Base-by-base conservation (phyloP, 2,888 invertebrate genomes). In the Tenthredo livida region DNA sequence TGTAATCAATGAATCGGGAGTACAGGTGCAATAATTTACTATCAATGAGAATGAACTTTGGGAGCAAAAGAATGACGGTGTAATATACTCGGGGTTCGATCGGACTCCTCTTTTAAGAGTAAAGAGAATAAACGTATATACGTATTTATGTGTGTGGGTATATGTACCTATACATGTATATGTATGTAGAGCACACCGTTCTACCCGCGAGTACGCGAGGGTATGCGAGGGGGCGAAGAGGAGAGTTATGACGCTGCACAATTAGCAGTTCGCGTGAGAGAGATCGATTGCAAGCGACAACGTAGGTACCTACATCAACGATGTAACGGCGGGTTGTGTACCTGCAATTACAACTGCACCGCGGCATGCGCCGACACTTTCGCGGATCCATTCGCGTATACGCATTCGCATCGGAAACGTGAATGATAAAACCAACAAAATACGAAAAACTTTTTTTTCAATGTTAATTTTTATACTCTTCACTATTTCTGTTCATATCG, bases 191-290 rank as follows among this genome's bases (percentile, higher is more conserved):
- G 7, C 47, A 47, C 47, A 47, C 15, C 47, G 47, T 47, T 47
- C 3, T 47, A 47, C 47, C 47, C 12, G 15, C 70, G 70, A 70
- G 70, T 72, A 72, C 72, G 54, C 50, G 77, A 54, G 75, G 75
- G 75, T 33, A 77, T 77, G 75, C 58, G 80, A 83, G 43, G 33
- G 83, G 83, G 65, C 29, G 67, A 40, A 83, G 85, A 86, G 87
- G 85, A 93, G 92, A 93, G 90, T 93, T 93, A 93, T 93, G 93
- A 93, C 91, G 92, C 91, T 91, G 91, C 91, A 92, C 93, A 93
- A 93, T 93, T 93, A 93, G 93, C 92, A 92, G 93, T 91, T 93
- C 90, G 92, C 92, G 93, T 92, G 93, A 92, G 93, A 92, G 92
- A 93, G 93, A 93, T 93, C 93, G 93, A 93, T 93, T 91, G 92